These are phyloP conservation scores for Illadopsis cleaveri DNA, from an alignment of 2,113 vertebrate genomes.

Conservation along the genomic window DNA sequence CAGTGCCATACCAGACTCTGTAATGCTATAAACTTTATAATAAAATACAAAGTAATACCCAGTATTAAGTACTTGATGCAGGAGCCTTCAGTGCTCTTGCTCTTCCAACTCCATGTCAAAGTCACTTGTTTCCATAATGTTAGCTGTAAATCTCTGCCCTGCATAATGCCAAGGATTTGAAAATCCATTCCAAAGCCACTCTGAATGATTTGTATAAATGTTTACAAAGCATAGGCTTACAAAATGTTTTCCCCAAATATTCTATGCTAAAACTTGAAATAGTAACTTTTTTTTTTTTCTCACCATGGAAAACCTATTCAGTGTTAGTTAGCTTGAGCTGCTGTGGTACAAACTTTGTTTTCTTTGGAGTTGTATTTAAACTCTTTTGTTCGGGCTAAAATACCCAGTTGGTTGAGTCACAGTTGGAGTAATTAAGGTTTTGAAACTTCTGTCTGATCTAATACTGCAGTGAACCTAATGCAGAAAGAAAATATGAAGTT, in stretches of 20 bases:
- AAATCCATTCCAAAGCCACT: neutral
- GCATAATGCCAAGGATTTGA: neutral
- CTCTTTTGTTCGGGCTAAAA: neutral
- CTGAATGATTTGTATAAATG: neutral
- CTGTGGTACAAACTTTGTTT: neutral
- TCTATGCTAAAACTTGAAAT: neutral
- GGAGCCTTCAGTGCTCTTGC: neutral
- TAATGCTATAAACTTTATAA: slow-evolving; percentile 27
- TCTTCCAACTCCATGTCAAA: neutral
- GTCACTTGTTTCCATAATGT: neutral
- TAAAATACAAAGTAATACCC: slow-evolving; percentile 21
- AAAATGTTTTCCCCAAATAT: neutral
- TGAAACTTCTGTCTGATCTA: neutral
- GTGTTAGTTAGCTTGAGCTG: slow-evolving; percentile 12
- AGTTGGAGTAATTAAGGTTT: neutral
- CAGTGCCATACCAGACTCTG: slow-evolving; percentile 11
- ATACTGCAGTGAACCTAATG: slow-evolving; percentile 6
- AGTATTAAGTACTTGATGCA: slow-evolving; percentile 9
- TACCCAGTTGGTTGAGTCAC: neutral
- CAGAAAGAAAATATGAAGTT: slow-evolving; percentile 50
- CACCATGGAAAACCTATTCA: neutral
- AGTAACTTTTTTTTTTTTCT: neutral
- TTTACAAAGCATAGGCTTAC: slow-evolving; percentile 20
- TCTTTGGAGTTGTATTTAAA: neutral
- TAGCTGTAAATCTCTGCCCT: neutral